Conservation (phyloP, 2,797 vertebrate genomes). For the Lagocephalus sceleratus region DNA sequence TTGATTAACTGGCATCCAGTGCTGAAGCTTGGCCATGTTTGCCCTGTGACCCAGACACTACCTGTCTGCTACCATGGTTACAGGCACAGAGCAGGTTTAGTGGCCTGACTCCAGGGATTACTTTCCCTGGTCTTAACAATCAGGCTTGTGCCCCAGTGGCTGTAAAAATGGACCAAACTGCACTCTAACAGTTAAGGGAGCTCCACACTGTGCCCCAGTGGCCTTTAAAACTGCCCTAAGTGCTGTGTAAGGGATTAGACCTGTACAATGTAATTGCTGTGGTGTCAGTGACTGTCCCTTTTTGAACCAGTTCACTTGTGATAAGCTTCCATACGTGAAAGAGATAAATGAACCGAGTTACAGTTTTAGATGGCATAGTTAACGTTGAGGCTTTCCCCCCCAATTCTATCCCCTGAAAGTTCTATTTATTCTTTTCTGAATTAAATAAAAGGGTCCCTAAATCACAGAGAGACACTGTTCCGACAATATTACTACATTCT, state of each 20-base stretch:
- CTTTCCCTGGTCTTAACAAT: conserved; percentile 66
- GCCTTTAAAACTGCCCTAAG: conserved; percentile 68
- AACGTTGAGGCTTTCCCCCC: no score
- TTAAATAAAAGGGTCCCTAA: no score
- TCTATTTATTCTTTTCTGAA: conserved; percentile 14
- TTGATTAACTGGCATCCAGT: conserved; percentile 54
- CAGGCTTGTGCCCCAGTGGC: conserved; percentile 60
- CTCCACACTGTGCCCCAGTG: conserved; percentile 51
- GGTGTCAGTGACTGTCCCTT: conserved; percentile 64
- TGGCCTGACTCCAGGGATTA: conserved; percentile 72
- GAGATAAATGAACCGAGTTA: conserved; percentile 9
- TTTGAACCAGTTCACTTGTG: conserved; percentile 58
- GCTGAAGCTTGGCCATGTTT: conserved; percentile 63
- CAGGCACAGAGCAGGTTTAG: conserved; percentile 69
- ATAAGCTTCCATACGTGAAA: conserved; percentile 60
- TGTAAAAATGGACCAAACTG: conserved; percentile 66
- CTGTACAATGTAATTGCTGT: conserved; percentile 57
- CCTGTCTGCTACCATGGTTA: conserved; percentile 83
- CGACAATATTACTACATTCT: no score
- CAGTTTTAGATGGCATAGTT: no score
- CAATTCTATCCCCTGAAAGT: background rate
- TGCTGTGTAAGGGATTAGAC: conserved; percentile 68
- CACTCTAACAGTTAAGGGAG: conserved; percentile 52
- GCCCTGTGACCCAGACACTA: conserved; percentile 81
- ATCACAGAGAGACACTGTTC: no score